Base-by-base conservation (phyloP, 2,888 invertebrate species). In the Mythimna lalbum region DNA sequence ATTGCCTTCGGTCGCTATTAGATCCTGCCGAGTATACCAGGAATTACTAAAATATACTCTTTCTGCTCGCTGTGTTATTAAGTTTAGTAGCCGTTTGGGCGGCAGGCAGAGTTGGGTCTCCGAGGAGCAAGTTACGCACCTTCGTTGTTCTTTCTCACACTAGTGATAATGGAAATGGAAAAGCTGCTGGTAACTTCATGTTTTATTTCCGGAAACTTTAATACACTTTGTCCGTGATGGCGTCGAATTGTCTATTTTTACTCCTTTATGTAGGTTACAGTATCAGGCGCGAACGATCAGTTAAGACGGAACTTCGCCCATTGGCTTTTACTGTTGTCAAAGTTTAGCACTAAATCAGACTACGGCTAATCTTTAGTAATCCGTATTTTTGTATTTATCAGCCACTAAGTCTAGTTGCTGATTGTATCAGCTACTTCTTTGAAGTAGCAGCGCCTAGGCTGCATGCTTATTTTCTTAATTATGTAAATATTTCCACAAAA, bases 311-410 rank as follows among this genome's bases (percentile, higher is more conserved):
- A 92, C 90, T 93, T 93, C 80, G 83, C 85, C 90, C 91, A 90
- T 92, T 90, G 91, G 87, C 88, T 91, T 90, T 90, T 84, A 89
- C 89, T 90, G 88, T 89, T 89, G 87, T 88, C 86, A 87, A 92
- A 93, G 88, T 92, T 91, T 78, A 80, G 87, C 86, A 86, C 88
- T 92, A 91, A 91, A 92, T 92, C 91, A 91, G 90, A 85, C 80
- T 78, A 81, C 78, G 81, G 85, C 83, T 88, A 88, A 81, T 85
- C 81, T 76, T 77, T 75, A 75, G 72, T 85, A 84, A 86, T 75
- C 63, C 70, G 60, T 75, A 79, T 85, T 84, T 85, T 86, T 83
- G 72, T 73, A 63, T 76, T 83, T 74, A 77, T 73, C 57, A 33
- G 27, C 21, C 10, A 62, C 49, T 70, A 55, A 67, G 53, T 68